Conservation (phyloP, 2,113 vertebrate species). For the Macrotis lagotis region DNA sequence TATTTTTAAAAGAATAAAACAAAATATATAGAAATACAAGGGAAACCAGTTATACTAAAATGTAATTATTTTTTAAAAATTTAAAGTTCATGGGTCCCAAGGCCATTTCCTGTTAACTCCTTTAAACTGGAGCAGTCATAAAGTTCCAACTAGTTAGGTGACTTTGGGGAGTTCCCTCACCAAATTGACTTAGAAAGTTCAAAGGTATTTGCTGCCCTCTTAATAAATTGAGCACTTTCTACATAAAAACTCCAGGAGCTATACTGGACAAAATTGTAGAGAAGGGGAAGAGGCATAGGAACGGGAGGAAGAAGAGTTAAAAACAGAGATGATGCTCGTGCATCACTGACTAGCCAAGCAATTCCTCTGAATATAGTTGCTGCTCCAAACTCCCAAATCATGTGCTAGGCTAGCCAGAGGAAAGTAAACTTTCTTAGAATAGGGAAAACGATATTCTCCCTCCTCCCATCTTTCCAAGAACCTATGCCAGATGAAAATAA, state of each 20-base stretch:
- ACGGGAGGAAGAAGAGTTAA: no score
- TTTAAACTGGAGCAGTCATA: not conserved
- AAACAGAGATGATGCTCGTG: not conserved
- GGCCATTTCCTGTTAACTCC: not conserved
- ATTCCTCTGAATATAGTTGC: not conserved
- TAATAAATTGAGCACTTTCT: not conserved
- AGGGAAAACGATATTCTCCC: not conserved
- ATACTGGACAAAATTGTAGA: not conserved
- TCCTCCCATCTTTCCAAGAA: conserved; percentile 10
- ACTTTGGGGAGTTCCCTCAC: not conserved
- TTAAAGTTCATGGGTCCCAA: not conserved
- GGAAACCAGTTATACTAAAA: not conserved
- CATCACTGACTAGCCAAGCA: not conserved
- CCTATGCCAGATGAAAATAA: not conserved
- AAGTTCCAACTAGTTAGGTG: not conserved
- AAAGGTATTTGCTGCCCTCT: not conserved
- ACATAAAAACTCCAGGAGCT: not conserved
- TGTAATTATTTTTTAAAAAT: not conserved
- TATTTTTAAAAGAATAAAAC: not conserved
- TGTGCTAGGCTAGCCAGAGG: not conserved
- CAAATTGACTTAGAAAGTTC: not conserved
- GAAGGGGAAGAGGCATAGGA: not conserved
- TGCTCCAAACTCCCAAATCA: not conserved
- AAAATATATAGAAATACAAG: not conserved
- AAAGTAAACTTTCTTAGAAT: not conserved